These are phyloP conservation scores for Oreochromis grahami DNA, from an alignment of 2,797 vertebrate genomes.

Conservation along the genomic window DNA sequence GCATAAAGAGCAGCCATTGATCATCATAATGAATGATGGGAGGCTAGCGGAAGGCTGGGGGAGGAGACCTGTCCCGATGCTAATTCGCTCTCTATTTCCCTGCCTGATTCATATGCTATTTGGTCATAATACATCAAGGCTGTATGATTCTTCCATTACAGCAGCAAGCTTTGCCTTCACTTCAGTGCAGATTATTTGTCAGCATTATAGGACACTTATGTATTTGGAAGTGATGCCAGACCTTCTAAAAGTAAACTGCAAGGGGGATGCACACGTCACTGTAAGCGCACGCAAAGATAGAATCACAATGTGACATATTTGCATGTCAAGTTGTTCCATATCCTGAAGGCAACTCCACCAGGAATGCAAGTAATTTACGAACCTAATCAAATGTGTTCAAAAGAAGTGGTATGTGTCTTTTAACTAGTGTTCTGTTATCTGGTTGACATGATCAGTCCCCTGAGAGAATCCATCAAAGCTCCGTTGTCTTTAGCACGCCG, in stretches of 20 bases:
- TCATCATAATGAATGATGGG: slow-evolving; percentile 74
- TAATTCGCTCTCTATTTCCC: slow-evolving; percentile 67
- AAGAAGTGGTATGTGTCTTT: slow-evolving; percentile 52
- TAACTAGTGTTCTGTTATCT: slow-evolving; percentile 54
- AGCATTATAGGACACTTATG: slow-evolving; percentile 37
- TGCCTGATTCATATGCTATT: slow-evolving; percentile 66
- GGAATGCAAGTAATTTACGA: slow-evolving; percentile 53
- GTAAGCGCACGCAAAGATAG: slow-evolving; percentile 4
- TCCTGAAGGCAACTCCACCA: slow-evolving; percentile 48
- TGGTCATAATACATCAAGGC: slow-evolving; percentile 64
- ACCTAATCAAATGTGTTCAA: slow-evolving; percentile 67
- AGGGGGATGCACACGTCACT: slow-evolving; percentile 1
- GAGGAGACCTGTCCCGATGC: slow-evolving; percentile 58
- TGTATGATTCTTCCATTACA: slow-evolving; percentile 64
- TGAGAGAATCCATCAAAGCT: slow-evolving; percentile 65
- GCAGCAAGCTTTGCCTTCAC: slow-evolving; percentile 35
- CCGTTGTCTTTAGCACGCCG: slow-evolving; percentile 61
- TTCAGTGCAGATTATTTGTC: slow-evolving; percentile 43
- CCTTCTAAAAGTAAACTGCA: slow-evolving; percentile 30
- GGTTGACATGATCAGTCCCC: slow-evolving; percentile 64
- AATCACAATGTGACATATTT: slow-evolving; percentile 32
- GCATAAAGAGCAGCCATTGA: slow-evolving; percentile 68
- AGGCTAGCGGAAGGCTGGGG: slow-evolving; percentile 50
- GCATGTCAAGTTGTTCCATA: slow-evolving; percentile 8
- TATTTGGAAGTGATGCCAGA: slow-evolving; percentile 8